Conservation (phyloP, 2,113 vertebrate species). For the Megaceryle torquata region DNA sequence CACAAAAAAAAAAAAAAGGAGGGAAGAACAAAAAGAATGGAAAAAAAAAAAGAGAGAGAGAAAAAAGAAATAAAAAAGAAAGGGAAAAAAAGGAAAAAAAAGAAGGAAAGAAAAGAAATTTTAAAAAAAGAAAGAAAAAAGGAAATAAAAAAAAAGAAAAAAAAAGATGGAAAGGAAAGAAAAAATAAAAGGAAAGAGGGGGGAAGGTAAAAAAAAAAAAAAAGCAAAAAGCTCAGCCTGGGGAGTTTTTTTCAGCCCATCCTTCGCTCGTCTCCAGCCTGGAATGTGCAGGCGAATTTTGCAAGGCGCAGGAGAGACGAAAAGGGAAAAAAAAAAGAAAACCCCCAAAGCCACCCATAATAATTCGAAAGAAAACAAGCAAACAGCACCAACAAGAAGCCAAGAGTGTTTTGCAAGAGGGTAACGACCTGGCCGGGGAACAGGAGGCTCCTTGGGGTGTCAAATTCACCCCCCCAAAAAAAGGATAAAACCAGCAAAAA, state of each 20-base stretch:
- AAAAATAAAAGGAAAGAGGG: no score
- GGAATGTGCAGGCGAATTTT: slow-evolving; percentile 4
- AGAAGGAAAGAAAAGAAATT: no score
- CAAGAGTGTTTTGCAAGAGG: neutral
- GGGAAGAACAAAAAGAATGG: no score
- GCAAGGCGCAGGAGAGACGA: neutral
- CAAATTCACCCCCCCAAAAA: neutral
- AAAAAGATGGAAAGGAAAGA: no score
- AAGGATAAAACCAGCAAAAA: neutral
- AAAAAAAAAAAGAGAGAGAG: no score
- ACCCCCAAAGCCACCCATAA: neutral
- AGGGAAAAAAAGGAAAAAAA: no score
- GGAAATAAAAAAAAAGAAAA: no score
- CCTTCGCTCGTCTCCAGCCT: neutral
- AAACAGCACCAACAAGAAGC: neutral
- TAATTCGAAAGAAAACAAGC: neutral
- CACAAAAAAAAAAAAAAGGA: no score
- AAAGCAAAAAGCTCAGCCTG: neutral
- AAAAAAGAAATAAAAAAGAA: no score
- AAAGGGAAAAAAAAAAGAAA: neutral
- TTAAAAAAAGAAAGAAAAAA: no score
- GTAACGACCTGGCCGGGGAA: neutral
- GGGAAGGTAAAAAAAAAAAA: neutral
- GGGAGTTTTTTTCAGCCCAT: neutral
- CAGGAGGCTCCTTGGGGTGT: neutral